Conservation (phyloP, 2,797 vertebrate species). For the Rhyacichthys aspro region DNA sequence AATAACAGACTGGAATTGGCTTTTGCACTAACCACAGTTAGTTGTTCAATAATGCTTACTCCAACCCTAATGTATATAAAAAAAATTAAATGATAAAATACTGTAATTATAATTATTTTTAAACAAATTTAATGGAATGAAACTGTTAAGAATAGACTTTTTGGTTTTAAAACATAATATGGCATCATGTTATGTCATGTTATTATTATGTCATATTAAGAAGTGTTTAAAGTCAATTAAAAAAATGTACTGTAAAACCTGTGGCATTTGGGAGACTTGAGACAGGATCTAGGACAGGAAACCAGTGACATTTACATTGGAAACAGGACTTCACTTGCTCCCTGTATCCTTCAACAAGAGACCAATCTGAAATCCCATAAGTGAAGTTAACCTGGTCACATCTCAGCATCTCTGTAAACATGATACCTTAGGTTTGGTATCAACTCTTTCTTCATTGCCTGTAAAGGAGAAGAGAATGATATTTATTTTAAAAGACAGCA, state of each 20-base stretch:
- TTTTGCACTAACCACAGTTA: too few species aligned
- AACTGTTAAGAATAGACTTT: too few species aligned
- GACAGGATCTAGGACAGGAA: conserved; percentile 10
- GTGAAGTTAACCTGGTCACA: conserved; percentile 15
- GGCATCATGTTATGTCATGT: neutral
- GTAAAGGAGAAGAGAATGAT: conserved; percentile 20
- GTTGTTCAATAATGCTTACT: too few species aligned
- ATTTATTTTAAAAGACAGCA: conserved; percentile 28
- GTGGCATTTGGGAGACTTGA: conserved; percentile 5
- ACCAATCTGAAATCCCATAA: conserved; percentile 6
- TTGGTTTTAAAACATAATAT: neutral
- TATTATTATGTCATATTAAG: conserved; percentile 8
- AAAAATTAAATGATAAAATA: too few species aligned
- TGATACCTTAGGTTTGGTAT: conserved; percentile 17
- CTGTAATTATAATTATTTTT: too few species aligned
- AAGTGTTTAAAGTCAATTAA: conserved; percentile 12
- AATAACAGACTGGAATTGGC: neutral
- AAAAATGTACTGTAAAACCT: conserved; percentile 4
- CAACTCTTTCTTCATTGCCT: conserved; percentile 19
- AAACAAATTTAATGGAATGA: too few species aligned
- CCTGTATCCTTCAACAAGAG: conserved; percentile 14
- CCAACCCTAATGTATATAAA: too few species aligned
- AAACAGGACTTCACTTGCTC: conserved; percentile 12
- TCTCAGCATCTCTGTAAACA: conserved; percentile 19
- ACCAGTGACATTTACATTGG: conserved; percentile 24